phyloP scores from a whole-genome alignment of 2,888 invertebrate species.

The Euphydryas editha region DNA sequence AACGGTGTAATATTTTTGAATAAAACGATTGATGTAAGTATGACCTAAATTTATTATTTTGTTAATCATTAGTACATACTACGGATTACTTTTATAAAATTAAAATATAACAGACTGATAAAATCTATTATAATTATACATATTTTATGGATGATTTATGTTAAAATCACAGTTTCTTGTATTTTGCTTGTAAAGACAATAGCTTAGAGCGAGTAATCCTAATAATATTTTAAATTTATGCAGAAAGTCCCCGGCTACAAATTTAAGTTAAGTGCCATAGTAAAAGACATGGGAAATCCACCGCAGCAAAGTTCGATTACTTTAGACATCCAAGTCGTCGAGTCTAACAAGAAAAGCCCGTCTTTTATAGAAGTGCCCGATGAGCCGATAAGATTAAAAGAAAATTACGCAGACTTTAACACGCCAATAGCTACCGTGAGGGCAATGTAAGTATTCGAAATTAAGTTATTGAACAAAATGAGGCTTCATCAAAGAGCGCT shows the following conservation, averaged over 20 bases:
- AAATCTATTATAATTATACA: background rate
- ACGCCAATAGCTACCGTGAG: slow-evolving; percentile 87
- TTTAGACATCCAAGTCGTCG: slow-evolving; percentile 92
- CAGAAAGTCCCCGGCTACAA: slow-evolving; percentile 86
- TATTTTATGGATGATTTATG: background rate
- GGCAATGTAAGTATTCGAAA: slow-evolving; percentile 85
- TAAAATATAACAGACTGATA: background rate
- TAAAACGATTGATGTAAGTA: slow-evolving; percentile 86
- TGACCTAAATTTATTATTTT: background rate
- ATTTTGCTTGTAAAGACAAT: background rate
- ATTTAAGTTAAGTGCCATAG: slow-evolving; percentile 89
- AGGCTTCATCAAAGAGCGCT: slow-evolving; percentile 33
- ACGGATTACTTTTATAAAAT: background rate
- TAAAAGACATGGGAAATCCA: slow-evolving; percentile 89
- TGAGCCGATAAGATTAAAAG: slow-evolving; percentile 86
- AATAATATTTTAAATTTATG: slow-evolving; percentile 36
- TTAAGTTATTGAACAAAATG: slow-evolving; percentile 38
- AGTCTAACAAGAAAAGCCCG: slow-evolving; percentile 93
- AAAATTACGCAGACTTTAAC: slow-evolving; percentile 89
- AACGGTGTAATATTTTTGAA: slow-evolving; percentile 93
- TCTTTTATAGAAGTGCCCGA: slow-evolving; percentile 86
- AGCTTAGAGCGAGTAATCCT: slow-evolving; percentile 9
- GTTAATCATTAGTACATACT: background rate
- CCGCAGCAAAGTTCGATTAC: slow-evolving; percentile 88
- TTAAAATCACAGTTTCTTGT: background rate